Base-by-base conservation (phyloP, 2,888 invertebrate genomes). In the Macaria notata region DNA sequence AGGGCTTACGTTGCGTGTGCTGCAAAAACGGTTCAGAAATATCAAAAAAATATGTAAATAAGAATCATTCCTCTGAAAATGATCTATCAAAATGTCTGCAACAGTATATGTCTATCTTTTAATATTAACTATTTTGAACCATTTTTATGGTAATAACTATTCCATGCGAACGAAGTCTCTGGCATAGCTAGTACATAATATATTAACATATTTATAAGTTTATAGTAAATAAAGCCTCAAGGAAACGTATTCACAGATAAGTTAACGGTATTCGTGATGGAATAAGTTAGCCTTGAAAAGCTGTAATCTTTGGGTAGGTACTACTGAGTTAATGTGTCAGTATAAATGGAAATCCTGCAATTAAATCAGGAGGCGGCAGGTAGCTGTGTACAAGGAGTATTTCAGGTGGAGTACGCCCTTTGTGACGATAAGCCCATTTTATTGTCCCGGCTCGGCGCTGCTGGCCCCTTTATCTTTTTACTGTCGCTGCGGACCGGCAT, bases 401-500 rank as follows among this genome's bases (percentile, higher is more conserved):
- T 79, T 72, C 76, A 81, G 76, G 78, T 80, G 70, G 61, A 74
- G 72, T 67, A 68, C 63, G 74, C 70, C 72, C 72, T 73, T 77
- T 76, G 75, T 73, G 71, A 73, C 79, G 81, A 84, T 86, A 86
- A 86, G 81, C 80, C 76, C 70, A 75, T 81, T 86, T 86, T 86
- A 86, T 83, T 82, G 84, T 82, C 78, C 75, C 70, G 72, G 72
- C 69, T 74, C 75, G 75, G 74, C 74, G 75, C 73, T 70, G 71
- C 72, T 73, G 70, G 73, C 69, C 71, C 75, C 78, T 83, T 86
- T 86, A 82, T 81, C 83, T 85, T 86, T 86, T 84, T 84, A 86
- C 73, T 79, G 82, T 77, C 75, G 68, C 67, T 67, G 73, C 73
- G 72, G 72, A 71, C 76, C 67, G 78, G 71, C 83, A 80, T 84